Evolutionary conservation across 2,113 vertebrate genomes (phyloP).

Genomic region (Callopanchax toddi): DNA sequence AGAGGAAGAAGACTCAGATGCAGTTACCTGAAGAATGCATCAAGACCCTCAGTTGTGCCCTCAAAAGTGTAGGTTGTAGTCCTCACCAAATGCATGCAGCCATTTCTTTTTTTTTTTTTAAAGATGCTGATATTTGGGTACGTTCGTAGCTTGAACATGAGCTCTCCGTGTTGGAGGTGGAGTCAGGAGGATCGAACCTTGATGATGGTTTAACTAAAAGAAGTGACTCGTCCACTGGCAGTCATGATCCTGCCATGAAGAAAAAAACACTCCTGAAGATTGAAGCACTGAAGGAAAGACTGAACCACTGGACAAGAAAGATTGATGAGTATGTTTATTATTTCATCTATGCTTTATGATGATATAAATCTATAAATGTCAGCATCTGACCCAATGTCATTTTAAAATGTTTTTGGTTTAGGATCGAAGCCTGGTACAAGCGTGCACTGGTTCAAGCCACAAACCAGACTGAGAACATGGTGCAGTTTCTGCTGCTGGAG

Average conservation of each 20-base stretch:
- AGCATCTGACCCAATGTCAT: neutral
- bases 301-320: conserved; percentile 77
- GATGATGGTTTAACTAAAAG: conserved; percentile 43
- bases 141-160: conserved; percentile 79
- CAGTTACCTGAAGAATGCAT: conserved; percentile 82
- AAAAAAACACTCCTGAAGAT: conserved; percentile 77
- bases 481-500: conserved; percentile 82
- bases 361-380: neutral
- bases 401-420: conserved; percentile 64
- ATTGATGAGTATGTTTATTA: conserved; percentile 77
- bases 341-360: neutral
- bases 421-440: conserved; percentile 76
- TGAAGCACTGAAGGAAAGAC: conserved; percentile 74
- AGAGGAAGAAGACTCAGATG: conserved; percentile 77
- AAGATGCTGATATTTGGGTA: too few relatives aligned
- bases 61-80: conserved; percentile 84
- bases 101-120: too few relatives aligned
- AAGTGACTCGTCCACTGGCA: conserved; percentile 35
- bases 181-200: conserved; percentile 6
- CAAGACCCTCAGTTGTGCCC: conserved; percentile 73
- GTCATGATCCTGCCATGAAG: conserved; percentile 58
- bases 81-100: neutral
- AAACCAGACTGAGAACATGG: conserved; percentile 69
- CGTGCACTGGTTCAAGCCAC: conserved; percentile 72
- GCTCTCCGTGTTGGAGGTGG: conserved; percentile 54